Conservation (phyloP, 2,113 vertebrate genomes). For the Archilochus colubris region DNA sequence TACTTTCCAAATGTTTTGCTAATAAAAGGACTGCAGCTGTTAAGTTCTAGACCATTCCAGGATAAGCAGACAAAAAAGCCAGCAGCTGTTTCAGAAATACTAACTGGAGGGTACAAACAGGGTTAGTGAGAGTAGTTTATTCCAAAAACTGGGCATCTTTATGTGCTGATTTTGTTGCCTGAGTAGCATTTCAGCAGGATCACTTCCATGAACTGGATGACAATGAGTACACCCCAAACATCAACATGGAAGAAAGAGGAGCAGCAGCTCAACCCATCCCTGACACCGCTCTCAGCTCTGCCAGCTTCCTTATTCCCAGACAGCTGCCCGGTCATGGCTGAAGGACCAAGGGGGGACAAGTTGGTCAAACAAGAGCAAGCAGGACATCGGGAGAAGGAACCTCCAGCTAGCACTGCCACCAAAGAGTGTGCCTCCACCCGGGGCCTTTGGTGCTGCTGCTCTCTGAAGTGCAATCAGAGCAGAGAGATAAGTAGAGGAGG, state of each 20-base stretch:
- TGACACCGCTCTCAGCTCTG: accelerated
- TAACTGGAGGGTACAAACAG: background rate
- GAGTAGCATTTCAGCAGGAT: background rate
- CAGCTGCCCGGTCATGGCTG: background rate
- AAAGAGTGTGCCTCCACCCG: accelerated
- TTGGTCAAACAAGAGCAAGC: background rate
- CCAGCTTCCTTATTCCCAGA: background rate
- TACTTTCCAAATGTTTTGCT: background rate
- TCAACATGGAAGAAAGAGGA: accelerated
- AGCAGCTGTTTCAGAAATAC: background rate
- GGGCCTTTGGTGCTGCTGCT: background rate
- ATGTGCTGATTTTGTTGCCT: background rate
- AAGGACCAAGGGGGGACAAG: background rate
- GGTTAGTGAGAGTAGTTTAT: background rate
- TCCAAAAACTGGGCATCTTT: accelerated
- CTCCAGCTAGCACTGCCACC: background rate
- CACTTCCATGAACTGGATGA: background rate
- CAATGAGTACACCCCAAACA: accelerated
- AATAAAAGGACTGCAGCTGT: background rate
- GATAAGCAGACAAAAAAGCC: background rate
- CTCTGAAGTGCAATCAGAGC: background rate
- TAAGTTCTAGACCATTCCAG: background rate
- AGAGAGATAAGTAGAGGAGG: background rate
- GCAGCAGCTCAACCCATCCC: background rate
- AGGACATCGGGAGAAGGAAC: background rate